A percentile compares a stretch with the other conserved stretches of the same genome.
phyloP scores from a whole-genome alignment of 2,797 vertebrate genomes.

The Oreortyx pictus region DNA sequence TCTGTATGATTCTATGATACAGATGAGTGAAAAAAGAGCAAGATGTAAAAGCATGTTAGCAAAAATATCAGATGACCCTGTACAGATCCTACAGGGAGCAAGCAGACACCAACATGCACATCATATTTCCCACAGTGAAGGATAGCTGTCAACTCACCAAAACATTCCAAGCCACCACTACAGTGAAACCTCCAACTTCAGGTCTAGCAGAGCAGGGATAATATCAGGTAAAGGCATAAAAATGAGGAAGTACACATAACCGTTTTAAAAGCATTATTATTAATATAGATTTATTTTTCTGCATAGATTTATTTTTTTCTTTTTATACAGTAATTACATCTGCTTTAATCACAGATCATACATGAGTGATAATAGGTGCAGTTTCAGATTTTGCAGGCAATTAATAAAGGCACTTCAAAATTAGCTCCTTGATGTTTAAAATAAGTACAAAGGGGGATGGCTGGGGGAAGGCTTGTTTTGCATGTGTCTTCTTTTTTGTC shows the following conservation, averaged over 20 bases:
- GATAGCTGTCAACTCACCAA: neutral
- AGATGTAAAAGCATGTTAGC: neutral
- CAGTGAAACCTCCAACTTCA: neutral
- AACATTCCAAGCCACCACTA: neutral
- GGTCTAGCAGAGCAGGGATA: neutral
- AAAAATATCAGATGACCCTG: accelerated
- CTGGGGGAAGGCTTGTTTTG: neutral
- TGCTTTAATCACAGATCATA: neutral
- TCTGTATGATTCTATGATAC: neutral
- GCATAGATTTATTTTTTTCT: neutral
- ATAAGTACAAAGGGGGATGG: neutral
- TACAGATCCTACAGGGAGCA: neutral
- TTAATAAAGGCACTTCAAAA: neutral
- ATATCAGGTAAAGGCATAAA: neutral
- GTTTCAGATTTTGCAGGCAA: neutral
- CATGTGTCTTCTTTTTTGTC: neutral
- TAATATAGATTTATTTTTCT: neutral
- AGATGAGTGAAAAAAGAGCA: neutral
- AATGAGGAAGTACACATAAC: neutral
- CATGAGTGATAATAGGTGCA: neutral
- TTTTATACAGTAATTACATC: neutral
- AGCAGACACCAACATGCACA: neutral
- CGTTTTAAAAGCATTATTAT: neutral
- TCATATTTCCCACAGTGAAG: neutral
- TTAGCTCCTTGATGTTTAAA: neutral